phyloP scores from a whole-genome alignment of 2,888 invertebrate genomes.

The Liposcelis brunnea region DNA sequence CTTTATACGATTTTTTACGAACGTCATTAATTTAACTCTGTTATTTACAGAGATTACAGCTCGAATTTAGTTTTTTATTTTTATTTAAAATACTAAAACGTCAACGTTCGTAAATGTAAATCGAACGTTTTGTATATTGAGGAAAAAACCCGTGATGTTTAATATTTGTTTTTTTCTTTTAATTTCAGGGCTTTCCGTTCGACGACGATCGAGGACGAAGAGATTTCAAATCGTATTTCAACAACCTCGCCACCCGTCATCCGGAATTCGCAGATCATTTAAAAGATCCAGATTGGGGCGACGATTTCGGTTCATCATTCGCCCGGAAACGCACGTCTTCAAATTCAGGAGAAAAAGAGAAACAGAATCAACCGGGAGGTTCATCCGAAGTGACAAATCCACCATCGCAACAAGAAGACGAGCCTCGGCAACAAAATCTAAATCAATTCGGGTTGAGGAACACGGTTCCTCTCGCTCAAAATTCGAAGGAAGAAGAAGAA shows the following conservation, averaged over 20 bases:
- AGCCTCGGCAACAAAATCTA: conserved; percentile 24
- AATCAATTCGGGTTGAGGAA: conserved; percentile 56
- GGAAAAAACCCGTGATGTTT: not conserved
- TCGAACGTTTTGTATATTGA: too few species aligned
- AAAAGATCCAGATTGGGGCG: too few species aligned
- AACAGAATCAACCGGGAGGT: conserved; percentile 6
- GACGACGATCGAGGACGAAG: conserved; percentile 37
- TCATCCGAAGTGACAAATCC: conserved; percentile 21
- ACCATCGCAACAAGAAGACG: conserved; percentile 25
- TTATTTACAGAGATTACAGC: too few species aligned
- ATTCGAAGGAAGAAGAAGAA: conserved; percentile 31
- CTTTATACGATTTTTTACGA: too few species aligned
- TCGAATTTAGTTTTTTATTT: too few species aligned
- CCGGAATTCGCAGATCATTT: conserved; percentile 58
- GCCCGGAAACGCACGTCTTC: conserved; percentile 7
- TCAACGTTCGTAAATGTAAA: too few species aligned
- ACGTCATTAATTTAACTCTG: too few species aligned
- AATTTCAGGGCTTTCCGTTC: conserved; percentile 43
- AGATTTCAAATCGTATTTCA: conserved; percentile 35
- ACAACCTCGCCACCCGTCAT: conserved; percentile 52
- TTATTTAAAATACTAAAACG: too few species aligned
- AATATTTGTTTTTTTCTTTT: conserved; percentile 9
- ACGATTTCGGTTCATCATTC: too few species aligned
- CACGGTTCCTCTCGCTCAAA: conserved; percentile 57
- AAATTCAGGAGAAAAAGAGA: conserved; percentile 1